Base-by-base conservation (phyloP, 2,888 invertebrate genomes). In the Ferrisia virgata region DNA sequence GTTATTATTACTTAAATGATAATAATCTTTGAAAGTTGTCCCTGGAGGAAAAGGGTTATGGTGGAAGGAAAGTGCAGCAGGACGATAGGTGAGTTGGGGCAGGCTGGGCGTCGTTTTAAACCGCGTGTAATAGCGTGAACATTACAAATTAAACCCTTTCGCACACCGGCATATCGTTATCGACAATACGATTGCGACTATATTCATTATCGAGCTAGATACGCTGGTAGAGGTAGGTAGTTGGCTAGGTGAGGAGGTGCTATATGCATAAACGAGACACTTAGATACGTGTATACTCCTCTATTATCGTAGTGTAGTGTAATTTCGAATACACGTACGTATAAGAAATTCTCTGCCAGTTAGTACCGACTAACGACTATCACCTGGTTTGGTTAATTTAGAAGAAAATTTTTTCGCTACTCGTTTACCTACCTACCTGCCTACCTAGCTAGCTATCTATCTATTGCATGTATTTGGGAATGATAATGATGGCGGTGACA, bases 91-190 rank as follows among this genome's bases (percentile, higher is more conserved):
- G 39, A 13, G 2, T 0, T 13, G 9, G 64, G 53, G 22, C 18
- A 18, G 22, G 53, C 11, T 47, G 13, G 5, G 22, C 53, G 9
- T 53, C 40, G 11, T 40, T 25, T 64, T 28, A 64, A 64, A 64
- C 64, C 64, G n/a, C n/a, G 72, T 39, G 53, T 82, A 83, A 76
- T 83, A 47, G 83, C 83, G 83, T 83, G 83, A 83, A 83, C 69
- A 72, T 83, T 83, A 83, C 83, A 83, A 83, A 83, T 83, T 83
- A 83, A n/a, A 83, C 72, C 83, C 83, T 83, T 83, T 83, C 83
- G 47, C 64, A 64, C 64, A 28, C 64, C 31, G 64, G 13, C 64
- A 64, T 15, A 28, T 64, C 15, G 64, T 64, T 64, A 64, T 53
- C 53, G 53, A 53, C 53, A 53, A 53, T 53, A 11, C 11, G 47